Evolutionary conservation across 2,113 vertebrate species (phyloP), one percentile per base, ranked within the genome.

Genomic region (Brachyhypopomus occidentalis): DNA sequence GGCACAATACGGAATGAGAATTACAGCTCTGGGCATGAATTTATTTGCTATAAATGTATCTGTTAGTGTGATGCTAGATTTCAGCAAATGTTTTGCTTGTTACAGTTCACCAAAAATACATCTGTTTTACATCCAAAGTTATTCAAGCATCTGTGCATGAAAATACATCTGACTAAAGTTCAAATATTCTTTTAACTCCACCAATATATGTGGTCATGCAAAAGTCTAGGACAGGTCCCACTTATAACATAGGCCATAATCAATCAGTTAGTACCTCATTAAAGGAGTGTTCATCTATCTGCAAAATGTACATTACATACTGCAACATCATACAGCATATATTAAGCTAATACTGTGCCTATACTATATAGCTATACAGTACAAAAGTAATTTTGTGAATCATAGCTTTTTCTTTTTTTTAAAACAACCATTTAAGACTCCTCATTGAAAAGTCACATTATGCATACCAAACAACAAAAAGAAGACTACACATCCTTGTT

Each of bases 1-100:
- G 95, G 94, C 93, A 95, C 94, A 92, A 95, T 89, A 87, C 82
- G 79, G 88, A 91, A 89, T 92, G 89, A 93, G 79, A 92, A 92
- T 93, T 91, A 92, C 82, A 93, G 86, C 93, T 86, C 80, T 88
- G 91, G 86, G 82, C 84, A 87, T 89, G 79, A 88, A 91, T 86
- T 69, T 4, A 78, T 81, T 87, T 75, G 74, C 89, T 89, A 83
- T 87, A 80, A 59, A 88, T 88, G 88, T 58, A 90, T 81, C 16
- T 22, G 34, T 38, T 67, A 36, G 8, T 25, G 23, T 58, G 19
- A n/a, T 20, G 48, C 23, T 17, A 74, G 4, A 12, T 62, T 66
- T 41, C 5, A 19, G 11, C 6, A 9, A 41, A 9, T 41, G 41
- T 34, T 69, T 19, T 56, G n/a, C n/a, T 52, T 34, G 20, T 62